phyloP scores from a whole-genome alignment of 2,797 vertebrate species.

The Poeciliopsis presidionis region DNA sequence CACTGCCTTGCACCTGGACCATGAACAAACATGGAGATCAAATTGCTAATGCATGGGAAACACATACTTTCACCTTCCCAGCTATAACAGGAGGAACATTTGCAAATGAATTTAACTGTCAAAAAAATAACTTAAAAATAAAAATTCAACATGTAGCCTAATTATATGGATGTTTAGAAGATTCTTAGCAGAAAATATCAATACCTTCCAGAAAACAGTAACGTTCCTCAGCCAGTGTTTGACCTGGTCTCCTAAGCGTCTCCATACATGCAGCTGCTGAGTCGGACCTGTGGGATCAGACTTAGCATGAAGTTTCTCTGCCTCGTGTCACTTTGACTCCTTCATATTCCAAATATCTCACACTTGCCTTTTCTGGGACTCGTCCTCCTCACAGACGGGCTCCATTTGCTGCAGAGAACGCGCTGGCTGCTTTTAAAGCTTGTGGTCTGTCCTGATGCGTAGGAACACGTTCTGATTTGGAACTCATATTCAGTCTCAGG shows the following conservation, averaged over 20 bases:
- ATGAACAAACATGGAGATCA: background rate
- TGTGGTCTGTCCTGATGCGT: conserved; percentile 25
- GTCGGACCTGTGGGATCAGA: conserved; percentile 75
- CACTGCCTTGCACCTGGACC: background rate
- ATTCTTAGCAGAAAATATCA: background rate
- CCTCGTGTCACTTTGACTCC: background rate
- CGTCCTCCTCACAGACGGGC: conserved; percentile 60
- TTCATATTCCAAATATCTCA: background rate
- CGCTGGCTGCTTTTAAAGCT: background rate
- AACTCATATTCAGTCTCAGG: conserved; percentile 82
- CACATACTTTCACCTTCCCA: background rate
- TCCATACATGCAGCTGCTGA: conserved; percentile 79
- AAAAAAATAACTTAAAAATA: background rate
- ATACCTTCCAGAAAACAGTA: conserved; percentile 87
- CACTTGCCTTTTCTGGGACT: conserved; percentile 84
- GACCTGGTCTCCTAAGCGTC: conserved; percentile 52
- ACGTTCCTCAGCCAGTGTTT: conserved; percentile 58
- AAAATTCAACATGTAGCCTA: background rate
- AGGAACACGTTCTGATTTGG: conserved; percentile 79
- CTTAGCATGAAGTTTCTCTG: background rate
- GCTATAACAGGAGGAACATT: background rate
- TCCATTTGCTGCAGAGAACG: conserved; percentile 87
- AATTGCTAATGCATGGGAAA: background rate
- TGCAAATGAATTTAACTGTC: background rate
- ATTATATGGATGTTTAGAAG: background rate